Conservation (phyloP, 2,797 vertebrate species). For the Tamandua tetradactyla region DNA sequence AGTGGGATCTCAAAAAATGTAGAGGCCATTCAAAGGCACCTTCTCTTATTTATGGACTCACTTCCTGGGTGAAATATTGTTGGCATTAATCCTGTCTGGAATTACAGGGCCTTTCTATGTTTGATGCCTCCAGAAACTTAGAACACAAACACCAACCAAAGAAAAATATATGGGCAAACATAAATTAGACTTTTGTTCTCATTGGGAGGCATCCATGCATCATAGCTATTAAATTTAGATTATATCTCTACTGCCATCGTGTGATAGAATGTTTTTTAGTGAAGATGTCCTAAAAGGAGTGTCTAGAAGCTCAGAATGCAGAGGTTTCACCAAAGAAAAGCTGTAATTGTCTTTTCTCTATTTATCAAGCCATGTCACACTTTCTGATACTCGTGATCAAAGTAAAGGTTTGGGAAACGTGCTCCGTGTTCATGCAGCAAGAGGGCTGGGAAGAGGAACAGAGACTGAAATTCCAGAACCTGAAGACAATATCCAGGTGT, state of each 20-base stretch:
- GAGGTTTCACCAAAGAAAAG: conserved; percentile 55
- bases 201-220: conserved; percentile 77
- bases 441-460: neutral
- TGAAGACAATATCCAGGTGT: neutral
- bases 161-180: conserved; percentile 82
- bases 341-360: neutral
- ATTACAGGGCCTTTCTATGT: conserved; percentile 81
- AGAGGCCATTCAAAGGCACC: conserved; percentile 73
- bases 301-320: conserved; percentile 53
- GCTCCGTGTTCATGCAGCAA: neutral
- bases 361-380: neutral
- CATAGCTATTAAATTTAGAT: conserved; percentile 83
- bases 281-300: conserved; percentile 62
- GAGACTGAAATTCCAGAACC: neutral
- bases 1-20: conserved; percentile 78
- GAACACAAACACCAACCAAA: conserved; percentile 82
- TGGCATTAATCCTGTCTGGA: conserved; percentile 83
- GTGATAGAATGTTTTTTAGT: conserved; percentile 83
- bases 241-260: conserved; percentile 87
- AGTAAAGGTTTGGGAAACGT: neutral
- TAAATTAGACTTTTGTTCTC: conserved; percentile 81
- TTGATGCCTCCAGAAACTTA: conserved; percentile 84
- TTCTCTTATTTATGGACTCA: conserved; percentile 80
- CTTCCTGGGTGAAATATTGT: conserved; percentile 81
- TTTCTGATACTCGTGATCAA: neutral